Evolutionary conservation across 2,888 invertebrate genomes (phyloP), one percentile per base, ranked within the genome.

Genomic region (Eristalis pertinax): DNA sequence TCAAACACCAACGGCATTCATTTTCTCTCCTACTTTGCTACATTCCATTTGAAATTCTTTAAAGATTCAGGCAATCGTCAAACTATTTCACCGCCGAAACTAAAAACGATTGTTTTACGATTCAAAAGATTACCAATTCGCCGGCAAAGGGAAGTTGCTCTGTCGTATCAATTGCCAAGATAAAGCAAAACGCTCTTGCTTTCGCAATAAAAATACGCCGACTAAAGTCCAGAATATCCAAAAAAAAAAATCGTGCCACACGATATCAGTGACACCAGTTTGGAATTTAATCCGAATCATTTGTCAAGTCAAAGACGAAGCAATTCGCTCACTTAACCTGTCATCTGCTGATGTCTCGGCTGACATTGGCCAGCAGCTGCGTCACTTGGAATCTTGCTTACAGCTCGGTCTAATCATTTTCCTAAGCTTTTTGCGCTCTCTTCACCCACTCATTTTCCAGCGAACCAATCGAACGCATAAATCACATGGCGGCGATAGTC

Each of bases 351-450:
- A 26, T 26, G 26, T 26, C 26, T 2, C 4, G 8, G 26, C 60
- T 26, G 26, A 56, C 38, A 56, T 26, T 67, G 43, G 43, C 15
- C 41, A 19, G 15, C 60, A 19, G 10, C 29, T 73, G 62, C 26
- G n/a, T 5, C 24, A 24, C 24, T 15, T 35, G n/a, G 24, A 35
- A 2, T 11, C 11, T 4, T 1, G 22, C 26, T 24, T 19, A 50
- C 26, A 26, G 4, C 26, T 26, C 26, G 26, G 19, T 76, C 22
- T 15, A 62, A 77, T 26, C 50, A 62, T 77, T 68, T 68, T 50
- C 19, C 10, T n/a, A 7, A 15, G n/a, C 15, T 7, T 22, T 3
- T 19, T 11, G 32, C 60, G 32, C 26, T 43, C 4, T n/a, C 19
- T n/a, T n/a, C n/a, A n/a, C 26, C 15, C 50, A n/a, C 41, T 26